These are phyloP conservation scores for Aselliscus stoliczkanus DNA, from an alignment of 2,797 vertebrate species.

Conservation along the genomic window DNA sequence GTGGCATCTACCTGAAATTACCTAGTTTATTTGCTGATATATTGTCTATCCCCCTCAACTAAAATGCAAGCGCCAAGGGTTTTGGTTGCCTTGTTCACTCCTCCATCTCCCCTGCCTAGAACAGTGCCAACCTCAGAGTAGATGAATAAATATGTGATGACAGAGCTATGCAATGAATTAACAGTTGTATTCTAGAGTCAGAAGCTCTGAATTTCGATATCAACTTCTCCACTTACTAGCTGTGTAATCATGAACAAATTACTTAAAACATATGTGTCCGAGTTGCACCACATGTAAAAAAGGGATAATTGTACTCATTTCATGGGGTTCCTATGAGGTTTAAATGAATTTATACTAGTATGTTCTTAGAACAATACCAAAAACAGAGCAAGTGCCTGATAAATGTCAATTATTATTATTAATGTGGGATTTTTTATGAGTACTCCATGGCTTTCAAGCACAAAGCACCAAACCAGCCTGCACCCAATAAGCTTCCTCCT, in stretches of 20 bases:
- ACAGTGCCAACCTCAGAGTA: background rate
- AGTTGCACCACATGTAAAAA: background rate
- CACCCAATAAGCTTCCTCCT: background rate
- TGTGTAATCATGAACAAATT: background rate
- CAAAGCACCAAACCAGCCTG: background rate
- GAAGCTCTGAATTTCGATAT: background rate
- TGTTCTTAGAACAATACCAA: background rate
- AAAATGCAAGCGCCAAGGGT: background rate
- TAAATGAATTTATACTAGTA: background rate
- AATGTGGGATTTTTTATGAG: background rate
- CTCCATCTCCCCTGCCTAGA: background rate
- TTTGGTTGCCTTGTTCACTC: background rate
- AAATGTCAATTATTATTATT: background rate
- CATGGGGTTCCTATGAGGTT: background rate
- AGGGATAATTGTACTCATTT: background rate
- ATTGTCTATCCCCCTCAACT: background rate
- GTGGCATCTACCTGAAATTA: background rate
- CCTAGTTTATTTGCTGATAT: background rate
- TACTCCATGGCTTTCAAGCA: background rate
- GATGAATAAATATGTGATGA: background rate
- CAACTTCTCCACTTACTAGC: background rate
- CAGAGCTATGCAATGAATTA: fast-evolving
- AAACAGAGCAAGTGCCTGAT: background rate
- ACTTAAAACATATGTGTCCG: background rate
- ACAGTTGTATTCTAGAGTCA: background rate